Evolutionary conservation across 2,888 invertebrate species (phyloP), one percentile per base, ranked within the genome.

Genomic region (Nemotelus nigrinus): DNA sequence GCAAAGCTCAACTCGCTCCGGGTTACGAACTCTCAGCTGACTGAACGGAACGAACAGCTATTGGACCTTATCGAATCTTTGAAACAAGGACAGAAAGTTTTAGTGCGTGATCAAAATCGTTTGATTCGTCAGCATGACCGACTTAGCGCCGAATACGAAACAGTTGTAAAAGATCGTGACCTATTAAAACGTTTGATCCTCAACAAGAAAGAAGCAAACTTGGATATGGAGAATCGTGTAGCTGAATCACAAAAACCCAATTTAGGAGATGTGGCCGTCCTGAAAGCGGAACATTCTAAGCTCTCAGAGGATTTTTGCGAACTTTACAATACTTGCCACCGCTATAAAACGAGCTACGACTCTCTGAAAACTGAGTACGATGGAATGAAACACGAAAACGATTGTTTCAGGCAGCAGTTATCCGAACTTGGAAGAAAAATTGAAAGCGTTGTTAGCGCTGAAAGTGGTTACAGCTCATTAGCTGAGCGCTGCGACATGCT

Each of bases 241-340:
- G 4, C 25, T 39, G 8, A 10, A 2, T 50, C 10, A 39, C 25
- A 68, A 7, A 47, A 48, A 8, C 5, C 50, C 2, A 68, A 47
- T 50, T 5, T 39, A 3, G 67, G 50, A 1, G 67, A 68, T 39
- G 2, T 68, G 7, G 67, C 25, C 50, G 50, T 50, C 50, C 50
- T 68, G 25, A 68, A 68, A 68, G 39, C 67, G 48, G 67, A 68
- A 25, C 50, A 68, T 50, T 39, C 50, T 2, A 68, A 68, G 39
- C 50, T 68, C 3, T 50, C 48, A 3, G 67, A 48, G 25, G 67
- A 68, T 39, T 68, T 48, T 50, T 48, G 50, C 5, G 50, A 3
- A 2, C 50, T 68, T 25, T 68, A 39, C 41, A 41, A 2, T 4
- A 2, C 67, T 6, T 68, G 67, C 39, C 3, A 68, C 25, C 48